A percentile compares a stretch with the other conserved stretches of the same genome.
These are phyloP conservation scores for Riparia riparia DNA, from an alignment of 2,113 vertebrate species.

Conservation along the genomic window DNA sequence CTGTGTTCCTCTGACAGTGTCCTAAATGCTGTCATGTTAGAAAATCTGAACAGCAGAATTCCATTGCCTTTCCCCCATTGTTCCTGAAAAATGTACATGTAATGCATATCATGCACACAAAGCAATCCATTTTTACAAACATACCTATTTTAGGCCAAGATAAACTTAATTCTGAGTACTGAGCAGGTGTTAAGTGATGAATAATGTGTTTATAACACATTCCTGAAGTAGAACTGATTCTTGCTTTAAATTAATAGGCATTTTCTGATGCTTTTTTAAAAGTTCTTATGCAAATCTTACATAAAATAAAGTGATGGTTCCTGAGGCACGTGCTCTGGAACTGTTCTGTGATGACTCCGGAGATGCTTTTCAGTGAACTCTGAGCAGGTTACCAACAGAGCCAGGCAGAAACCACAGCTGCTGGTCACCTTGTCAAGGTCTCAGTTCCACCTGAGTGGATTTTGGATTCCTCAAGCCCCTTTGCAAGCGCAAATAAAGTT, in stretches of 20 bases:
- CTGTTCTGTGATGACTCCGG: background rate
- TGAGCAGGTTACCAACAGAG: background rate
- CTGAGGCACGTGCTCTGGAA: background rate
- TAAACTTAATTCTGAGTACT: background rate
- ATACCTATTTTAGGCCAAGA: background rate
- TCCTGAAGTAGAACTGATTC: background rate
- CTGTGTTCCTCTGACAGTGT: background rate
- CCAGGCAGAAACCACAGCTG: background rate
- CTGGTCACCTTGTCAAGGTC: background rate
- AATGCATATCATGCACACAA: background rate
- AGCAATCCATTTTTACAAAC: background rate
- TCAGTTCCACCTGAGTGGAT: background rate
- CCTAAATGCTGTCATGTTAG: background rate
- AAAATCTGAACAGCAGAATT: background rate
- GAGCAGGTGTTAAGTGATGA: background rate
- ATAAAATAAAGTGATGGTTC: background rate
- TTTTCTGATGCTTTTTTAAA: background rate
- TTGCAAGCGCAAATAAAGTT: background rate
- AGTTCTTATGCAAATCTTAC: background rate
- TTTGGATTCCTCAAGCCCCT: background rate
- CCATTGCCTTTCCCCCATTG: background rate
- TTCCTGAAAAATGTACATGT: background rate
- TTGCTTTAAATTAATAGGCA: background rate
- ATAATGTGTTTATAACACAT: background rate
- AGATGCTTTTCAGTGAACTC: background rate